Percentiles rank a stretch among this genome's conserved stretches.
Evolutionary conservation across 2,797 vertebrate genomes (phyloP).

Genomic region (Chaenodraco wilsoni): DNA sequence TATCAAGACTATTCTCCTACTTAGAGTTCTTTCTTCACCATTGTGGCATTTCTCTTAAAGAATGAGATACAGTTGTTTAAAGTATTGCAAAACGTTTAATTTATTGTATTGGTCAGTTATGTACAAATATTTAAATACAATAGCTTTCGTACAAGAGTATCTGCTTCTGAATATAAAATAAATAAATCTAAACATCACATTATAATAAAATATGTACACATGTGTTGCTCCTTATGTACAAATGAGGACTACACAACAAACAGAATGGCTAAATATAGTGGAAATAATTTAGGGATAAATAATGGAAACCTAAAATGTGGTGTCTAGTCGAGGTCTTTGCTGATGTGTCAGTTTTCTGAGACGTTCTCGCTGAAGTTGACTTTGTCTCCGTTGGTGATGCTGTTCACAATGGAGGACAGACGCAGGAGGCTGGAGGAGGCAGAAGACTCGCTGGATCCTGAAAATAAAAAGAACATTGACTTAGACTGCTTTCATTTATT

Average conservation of each 20-base stretch:
- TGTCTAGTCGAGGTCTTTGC: background rate
- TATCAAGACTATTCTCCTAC: no score
- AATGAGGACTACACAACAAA: conserved; percentile 37
- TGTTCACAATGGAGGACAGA: conserved; percentile 97
- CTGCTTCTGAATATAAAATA: conserved; percentile 84
- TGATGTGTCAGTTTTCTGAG: conserved; percentile 68
- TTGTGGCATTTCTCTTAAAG: background rate
- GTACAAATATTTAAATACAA: conserved; percentile 72
- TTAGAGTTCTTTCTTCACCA: no score
- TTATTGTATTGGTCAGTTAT: conserved; percentile 68
- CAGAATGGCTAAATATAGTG: conserved; percentile 52
- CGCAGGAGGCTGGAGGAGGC: conserved; percentile 93
- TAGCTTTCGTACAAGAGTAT: conserved; percentile 35
- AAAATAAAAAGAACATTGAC: background rate
- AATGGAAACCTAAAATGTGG: conserved; percentile 46
- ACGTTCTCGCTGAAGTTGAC: conserved; percentile 75
- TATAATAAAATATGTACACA: conserved; percentile 84
- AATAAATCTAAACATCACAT: conserved; percentile 80
- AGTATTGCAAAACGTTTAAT: conserved; percentile 43
- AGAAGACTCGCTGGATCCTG: conserved; percentile 84
- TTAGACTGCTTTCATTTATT: background rate
- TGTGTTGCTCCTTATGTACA: conserved; percentile 54
- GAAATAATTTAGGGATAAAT: conserved; percentile 50
- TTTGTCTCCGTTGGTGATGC: conserved; percentile 92
- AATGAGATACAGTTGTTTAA: background rate